Evolutionary conservation across 2,797 vertebrate species (phyloP).

Genomic region (Eulemur rubriventer): DNA sequence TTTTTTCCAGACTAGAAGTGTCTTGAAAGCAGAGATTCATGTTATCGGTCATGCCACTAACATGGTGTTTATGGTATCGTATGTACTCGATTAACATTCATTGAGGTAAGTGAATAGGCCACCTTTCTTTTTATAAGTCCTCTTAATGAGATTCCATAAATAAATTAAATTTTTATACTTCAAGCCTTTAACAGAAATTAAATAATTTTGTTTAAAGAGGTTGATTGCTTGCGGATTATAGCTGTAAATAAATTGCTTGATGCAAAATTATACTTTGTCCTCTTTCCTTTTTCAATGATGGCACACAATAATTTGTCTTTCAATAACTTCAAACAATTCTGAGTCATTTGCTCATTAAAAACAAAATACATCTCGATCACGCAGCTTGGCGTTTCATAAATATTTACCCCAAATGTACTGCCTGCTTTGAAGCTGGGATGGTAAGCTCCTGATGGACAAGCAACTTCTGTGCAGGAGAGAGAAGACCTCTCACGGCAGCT

Average conservation of each 20-base stretch:
- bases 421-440: background rate
- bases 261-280: conserved; percentile 42
- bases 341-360: conserved; percentile 65
- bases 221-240: background rate
- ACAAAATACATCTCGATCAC: conserved; percentile 29
- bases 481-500: background rate
- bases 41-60: background rate
- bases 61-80: background rate
- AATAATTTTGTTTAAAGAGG: conserved; percentile 45
- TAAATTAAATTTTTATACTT: conserved; percentile 52
- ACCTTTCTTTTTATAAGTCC: conserved; percentile 18
- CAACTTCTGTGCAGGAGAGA: background rate
- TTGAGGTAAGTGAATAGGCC: background rate
- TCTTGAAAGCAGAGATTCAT: background rate
- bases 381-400: conserved; percentile 58
- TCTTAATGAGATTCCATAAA: conserved; percentile 28
- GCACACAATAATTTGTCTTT: conserved; percentile 50
- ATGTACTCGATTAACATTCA: background rate
- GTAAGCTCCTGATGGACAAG: conserved; percentile 3
- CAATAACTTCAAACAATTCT: conserved; percentile 63
- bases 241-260: conserved; percentile 31
- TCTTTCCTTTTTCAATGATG: conserved; percentile 14
- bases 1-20: background rate
- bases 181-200: conserved; percentile 38
- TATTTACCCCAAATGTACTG: conserved; percentile 43